Percentiles rank a stretch among this genome's conserved stretches.
Evolutionary conservation across 2,888 invertebrate species (phyloP).

Genomic region (Boloria selene): DNA sequence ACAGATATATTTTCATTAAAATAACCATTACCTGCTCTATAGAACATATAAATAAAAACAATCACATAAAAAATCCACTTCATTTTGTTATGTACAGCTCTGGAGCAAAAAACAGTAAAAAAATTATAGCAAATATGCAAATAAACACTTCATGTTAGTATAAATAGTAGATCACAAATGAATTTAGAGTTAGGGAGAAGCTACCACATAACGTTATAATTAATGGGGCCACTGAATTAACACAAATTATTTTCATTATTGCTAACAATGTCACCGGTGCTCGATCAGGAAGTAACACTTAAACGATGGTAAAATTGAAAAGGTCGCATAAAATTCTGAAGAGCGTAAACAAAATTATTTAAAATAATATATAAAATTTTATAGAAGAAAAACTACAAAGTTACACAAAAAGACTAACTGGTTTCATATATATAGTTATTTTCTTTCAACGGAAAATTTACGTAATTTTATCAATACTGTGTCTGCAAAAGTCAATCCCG

Average conservation of each 20-base stretch:
- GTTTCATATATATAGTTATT: no score
- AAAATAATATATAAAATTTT: neutral
- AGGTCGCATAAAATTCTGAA: conserved; percentile 32
- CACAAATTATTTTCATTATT: conserved; percentile 41
- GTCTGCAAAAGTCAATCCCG: no score
- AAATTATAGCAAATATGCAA: conserved; percentile 9
- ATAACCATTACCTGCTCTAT: conserved; percentile 56
- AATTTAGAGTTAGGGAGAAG: conserved; percentile 34
- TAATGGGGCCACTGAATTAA: conserved; percentile 49
- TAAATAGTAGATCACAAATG: conserved; percentile 44
- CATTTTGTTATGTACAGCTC: conserved; percentile 49
- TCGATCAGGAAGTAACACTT: conserved; percentile 38
- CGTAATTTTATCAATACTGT: no score
- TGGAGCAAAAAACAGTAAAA: conserved; percentile 14
- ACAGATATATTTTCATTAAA: no score
- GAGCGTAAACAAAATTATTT: neutral
- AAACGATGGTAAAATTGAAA: conserved; percentile 37
- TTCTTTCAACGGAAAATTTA: no score
- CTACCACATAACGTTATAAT: conserved; percentile 43
- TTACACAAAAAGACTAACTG: no score
- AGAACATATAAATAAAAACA: conserved; percentile 62
- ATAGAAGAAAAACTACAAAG: no score
- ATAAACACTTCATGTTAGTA: conserved; percentile 35
- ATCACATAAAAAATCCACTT: conserved; percentile 66
- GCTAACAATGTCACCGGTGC: conserved; percentile 41